Percentiles rank a stretch among this genome's conserved stretches.
Evolutionary conservation across 2,888 invertebrate genomes (phyloP).

Genomic region (Cheilosia impressa): DNA sequence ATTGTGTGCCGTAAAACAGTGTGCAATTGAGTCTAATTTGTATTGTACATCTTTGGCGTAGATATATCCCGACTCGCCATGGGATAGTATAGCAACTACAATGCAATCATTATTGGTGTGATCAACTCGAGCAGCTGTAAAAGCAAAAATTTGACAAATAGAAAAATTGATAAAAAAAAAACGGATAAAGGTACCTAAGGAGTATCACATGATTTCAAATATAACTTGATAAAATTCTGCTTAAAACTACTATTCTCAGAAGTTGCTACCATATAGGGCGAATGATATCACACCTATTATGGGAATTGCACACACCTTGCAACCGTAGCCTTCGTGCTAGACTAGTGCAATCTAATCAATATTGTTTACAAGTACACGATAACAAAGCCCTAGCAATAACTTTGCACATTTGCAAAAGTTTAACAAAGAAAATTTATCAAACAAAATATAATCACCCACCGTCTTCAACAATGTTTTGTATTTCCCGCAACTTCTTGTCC

Average conservation of each 20-base stretch:
- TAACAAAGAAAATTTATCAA: background rate
- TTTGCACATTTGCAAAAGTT: background rate
- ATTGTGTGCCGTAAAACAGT: conserved; percentile 90
- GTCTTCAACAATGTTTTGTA: conserved; percentile 87
- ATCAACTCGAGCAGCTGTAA: conserved; percentile 88
- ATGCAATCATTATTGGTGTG: conserved; percentile 94
- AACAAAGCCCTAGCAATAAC: background rate
- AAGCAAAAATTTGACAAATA: no score
- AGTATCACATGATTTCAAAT: no score
- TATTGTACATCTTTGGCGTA: conserved; percentile 94
- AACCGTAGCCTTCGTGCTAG: no score
- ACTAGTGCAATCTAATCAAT: no score
- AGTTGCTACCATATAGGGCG: no score
- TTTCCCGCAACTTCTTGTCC: conserved; percentile 88
- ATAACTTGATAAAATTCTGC: no score
- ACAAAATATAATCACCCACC: conserved; percentile 69
- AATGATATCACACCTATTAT: no score
- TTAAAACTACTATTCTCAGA: no score
- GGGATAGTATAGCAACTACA: conserved; percentile 92
- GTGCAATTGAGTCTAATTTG: conserved; percentile 92
- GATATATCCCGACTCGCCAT: conserved; percentile 94
- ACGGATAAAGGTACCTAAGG: background rate
- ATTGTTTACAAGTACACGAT: no score
- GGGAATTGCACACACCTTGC: no score
- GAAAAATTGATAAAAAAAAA: background rate